These are phyloP conservation scores for Ephydatia muelleri DNA, from an alignment of 37 sponge, comb jelly and placozoan species.

Conservation along the genomic window DNA sequence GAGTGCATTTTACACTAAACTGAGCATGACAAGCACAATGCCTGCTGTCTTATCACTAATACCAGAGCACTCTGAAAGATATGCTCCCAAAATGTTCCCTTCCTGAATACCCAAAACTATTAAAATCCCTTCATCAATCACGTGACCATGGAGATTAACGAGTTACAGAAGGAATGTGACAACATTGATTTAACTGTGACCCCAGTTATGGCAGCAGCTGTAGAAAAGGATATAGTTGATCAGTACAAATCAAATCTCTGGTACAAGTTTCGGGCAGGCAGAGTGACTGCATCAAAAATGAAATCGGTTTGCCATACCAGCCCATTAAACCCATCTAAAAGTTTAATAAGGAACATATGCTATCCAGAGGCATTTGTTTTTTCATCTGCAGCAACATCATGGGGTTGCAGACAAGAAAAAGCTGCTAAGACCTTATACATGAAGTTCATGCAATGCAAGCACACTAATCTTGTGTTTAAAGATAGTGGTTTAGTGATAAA, in stretches of 20 bases:
- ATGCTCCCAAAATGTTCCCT: conserved; percentile 21
- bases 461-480: conserved; percentile 20
- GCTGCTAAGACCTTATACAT: conserved; percentile 31
- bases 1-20: no score
- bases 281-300: conserved; percentile 65
- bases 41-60: conserved; percentile 54
- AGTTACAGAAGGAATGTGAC: conserved; percentile 15
- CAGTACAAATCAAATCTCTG: conserved; percentile 46
- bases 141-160: conserved; percentile 1
- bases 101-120: conserved; percentile 15
- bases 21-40: conserved; percentile 17
- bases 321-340: conserved; percentile 38
- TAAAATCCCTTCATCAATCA: conserved; percentile 29
- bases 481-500: conserved; percentile 40
- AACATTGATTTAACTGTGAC: conserved; percentile 15
- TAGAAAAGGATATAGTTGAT: conserved; percentile 43
- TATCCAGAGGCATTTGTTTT: conserved; percentile 35
- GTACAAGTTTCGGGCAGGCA: conserved; percentile 56
- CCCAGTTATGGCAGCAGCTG: conserved; percentile 22
- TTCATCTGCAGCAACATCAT: conserved; percentile 20
- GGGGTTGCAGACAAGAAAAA: conserved; percentile 49
- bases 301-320: conserved; percentile 39
- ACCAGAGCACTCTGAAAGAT: conserved; percentile 24
- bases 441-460: conserved; percentile 3
- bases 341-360: conserved; percentile 45